These are phyloP conservation scores for Dryadula phaetusa DNA, from an alignment of 2,888 invertebrate species.

Conservation along the genomic window DNA sequence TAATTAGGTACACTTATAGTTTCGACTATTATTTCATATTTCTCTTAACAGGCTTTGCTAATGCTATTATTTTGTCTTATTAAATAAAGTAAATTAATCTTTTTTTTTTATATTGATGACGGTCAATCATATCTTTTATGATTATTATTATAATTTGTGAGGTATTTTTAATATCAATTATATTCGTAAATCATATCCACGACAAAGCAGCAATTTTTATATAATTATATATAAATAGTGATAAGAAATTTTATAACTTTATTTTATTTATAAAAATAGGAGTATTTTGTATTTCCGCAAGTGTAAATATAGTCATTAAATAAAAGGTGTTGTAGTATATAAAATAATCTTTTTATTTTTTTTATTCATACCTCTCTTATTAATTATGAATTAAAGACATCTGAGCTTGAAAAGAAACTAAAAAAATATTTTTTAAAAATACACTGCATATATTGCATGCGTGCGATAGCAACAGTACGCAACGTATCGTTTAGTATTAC, in stretches of 20 bases:
- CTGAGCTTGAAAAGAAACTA: no score
- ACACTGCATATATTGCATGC: no score
- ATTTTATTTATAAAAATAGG: conserved; percentile 36
- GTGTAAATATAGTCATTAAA: conserved; percentile 41
- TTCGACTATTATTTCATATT: conserved; percentile 1
- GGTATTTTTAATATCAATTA: background rate
- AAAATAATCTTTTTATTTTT: conserved; percentile 18
- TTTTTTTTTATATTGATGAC: background rate
- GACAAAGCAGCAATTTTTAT: conserved; percentile 15
- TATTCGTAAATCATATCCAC: background rate
- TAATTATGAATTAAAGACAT: no score
- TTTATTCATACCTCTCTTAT: background rate
- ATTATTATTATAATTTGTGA: background rate
- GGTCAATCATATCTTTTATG: conserved; percentile 9
- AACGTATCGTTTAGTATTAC: no score
- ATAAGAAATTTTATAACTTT: conserved; percentile 31
- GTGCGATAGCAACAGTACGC: no score
- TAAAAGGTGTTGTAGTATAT: conserved; percentile 32
- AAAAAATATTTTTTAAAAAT: no score
- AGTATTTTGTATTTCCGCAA: conserved; percentile 32
- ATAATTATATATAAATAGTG: conserved; percentile 28
- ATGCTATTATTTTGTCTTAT: background rate
- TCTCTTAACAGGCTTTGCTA: conserved; percentile 1
- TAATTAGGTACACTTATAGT: background rate
- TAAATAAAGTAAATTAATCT: background rate